These are phyloP conservation scores for Hemaris fuciformis DNA, from an alignment of 2,888 invertebrate genomes.

Conservation along the genomic window DNA sequence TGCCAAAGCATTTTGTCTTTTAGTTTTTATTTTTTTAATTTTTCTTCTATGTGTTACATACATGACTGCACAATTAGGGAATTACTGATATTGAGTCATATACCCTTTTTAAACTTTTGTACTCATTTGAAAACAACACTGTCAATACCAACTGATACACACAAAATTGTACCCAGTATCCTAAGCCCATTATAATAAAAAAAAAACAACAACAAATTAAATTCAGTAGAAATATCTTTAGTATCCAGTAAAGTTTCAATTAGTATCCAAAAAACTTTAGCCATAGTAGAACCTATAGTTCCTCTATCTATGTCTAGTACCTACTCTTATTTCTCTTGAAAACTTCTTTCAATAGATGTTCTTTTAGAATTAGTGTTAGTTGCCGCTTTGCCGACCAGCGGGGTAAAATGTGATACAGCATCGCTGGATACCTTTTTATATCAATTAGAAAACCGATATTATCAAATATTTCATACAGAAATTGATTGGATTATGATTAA, in stretches of 20 bases:
- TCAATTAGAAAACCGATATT: slow-evolving; percentile 32
- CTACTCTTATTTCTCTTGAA: slow-evolving; percentile 36
- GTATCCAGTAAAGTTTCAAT: slow-evolving; percentile 20
- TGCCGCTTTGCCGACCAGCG: slow-evolving; percentile 73
- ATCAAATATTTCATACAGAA: neutral
- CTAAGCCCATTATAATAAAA: neutral
- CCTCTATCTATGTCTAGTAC: slow-evolving; percentile 31
- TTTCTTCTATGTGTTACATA: slow-evolving; percentile 43
- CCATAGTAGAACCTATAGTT: slow-evolving; percentile 25
- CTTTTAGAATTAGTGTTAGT: slow-evolving; percentile 45
- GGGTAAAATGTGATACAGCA: slow-evolving; percentile 44
- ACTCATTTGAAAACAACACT: neutral
- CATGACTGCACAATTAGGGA: neutral
- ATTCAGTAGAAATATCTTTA: neutral
- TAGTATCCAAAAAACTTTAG: slow-evolving; percentile 17
- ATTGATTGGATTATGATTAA: neutral
- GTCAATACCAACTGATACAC: neutral
- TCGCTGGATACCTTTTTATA: slow-evolving; percentile 55
- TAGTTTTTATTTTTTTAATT: slow-evolving; percentile 44
- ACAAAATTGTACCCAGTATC: neutral
- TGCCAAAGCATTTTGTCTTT: slow-evolving; percentile 75
- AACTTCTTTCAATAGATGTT: slow-evolving; percentile 43
- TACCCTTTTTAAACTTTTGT: neutral
- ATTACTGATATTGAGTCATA: neutral
- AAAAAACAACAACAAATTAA: neutral